Evolutionary conservation across 2,888 invertebrate genomes (phyloP), one percentile per base, ranked within the genome.

Genomic region (Odontocerum albicorne): DNA sequence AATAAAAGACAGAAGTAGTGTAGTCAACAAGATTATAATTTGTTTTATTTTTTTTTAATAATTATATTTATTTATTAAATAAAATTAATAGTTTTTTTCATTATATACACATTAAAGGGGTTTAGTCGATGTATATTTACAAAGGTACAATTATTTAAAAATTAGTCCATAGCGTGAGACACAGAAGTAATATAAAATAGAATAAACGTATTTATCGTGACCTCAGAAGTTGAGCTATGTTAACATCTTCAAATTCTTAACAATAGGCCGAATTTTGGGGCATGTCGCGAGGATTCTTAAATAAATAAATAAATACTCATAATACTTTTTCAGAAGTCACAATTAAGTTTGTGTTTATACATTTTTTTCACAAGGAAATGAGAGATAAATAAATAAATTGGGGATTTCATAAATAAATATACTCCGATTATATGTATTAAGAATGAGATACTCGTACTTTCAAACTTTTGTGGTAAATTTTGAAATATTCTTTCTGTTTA

Each of bases 111-210:
- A 77, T 77, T 77, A 75, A 74, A 70, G 69, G 75, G 77, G 75
- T 75, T 73, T 77, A 74, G 74, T 76, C 70, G 68, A 70, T 73
- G 78, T 78, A 77, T 78, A 78, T 78, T 78, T 78, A 78, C 77
- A 78, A 77, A 78, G 77, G 77, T 76, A 77, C 61, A 61, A 51
- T 59, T 54, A 61, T 56, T 58, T 50, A 53, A 53, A 49, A 51
- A 59, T 61, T 61, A 61, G 60, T 58, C 47, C 38, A 58, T 55
- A 55, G 60, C 55, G 53, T 49, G 47, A 58, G 55, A 60, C 46
- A 55, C 55, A 54, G 58, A 55, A 55, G 52, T 45, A 45, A 51
- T 52, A 19, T 45, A 51, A 51, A 8, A 31, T 45, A 42, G 52
- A 52, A 45, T 45, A 31, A 52, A 44, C 44, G 22, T 38, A 22